Evolutionary conservation across 92 coral and sea anemone species (phyloP), one percentile per base, ranked within the genome.

Genomic region (Zoanthus sansibaricus): DNA sequence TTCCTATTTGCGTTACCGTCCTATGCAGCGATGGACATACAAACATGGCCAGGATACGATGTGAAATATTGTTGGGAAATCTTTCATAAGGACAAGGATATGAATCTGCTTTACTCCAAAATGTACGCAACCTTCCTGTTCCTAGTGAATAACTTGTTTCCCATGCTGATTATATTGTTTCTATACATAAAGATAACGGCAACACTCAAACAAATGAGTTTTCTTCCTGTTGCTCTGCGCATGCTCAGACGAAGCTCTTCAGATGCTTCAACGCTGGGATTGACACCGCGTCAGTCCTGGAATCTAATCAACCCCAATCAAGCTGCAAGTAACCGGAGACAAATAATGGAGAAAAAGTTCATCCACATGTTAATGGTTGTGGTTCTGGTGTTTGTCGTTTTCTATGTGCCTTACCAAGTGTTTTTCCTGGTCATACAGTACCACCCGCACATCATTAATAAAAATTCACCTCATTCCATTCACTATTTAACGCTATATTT

Each of bases 351-450:
- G 78, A 83, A 80, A 71, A 94, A 87, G 82, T 94, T 94, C 32
- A 88, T 94, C 42, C 91, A 88, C 4, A 94, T 94, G 98, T 54
- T 94, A 47, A 84, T 93, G 76, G 54, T 62, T 7, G 98, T 94
- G 11, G 88, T 94, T 33, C 61, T 94, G 79, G 87, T 94, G 10
- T 94, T 89, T 62, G 72, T 94, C 15, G 79, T 91, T 46, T 94
- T 94, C 77, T 94, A 94, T 42, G 86, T 94, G 3, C 98, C 98
- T 3, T 94, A 69, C 66, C 98, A 94, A 82, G 84, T 89, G 18
- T 54, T 93, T 52, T 93, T 75, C 79, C 73, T 94, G 10, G 77
- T 91, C 18, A 46, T 64, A 72, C 84, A 82, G 55, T 94, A 71
- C 62, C 48, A 51, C 6, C 90, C 87, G 8, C 61, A 44, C 0